Evolutionary conservation across 1,140 invertebrate species (phyloP).

Genomic region (Trichonephila clavata): DNA sequence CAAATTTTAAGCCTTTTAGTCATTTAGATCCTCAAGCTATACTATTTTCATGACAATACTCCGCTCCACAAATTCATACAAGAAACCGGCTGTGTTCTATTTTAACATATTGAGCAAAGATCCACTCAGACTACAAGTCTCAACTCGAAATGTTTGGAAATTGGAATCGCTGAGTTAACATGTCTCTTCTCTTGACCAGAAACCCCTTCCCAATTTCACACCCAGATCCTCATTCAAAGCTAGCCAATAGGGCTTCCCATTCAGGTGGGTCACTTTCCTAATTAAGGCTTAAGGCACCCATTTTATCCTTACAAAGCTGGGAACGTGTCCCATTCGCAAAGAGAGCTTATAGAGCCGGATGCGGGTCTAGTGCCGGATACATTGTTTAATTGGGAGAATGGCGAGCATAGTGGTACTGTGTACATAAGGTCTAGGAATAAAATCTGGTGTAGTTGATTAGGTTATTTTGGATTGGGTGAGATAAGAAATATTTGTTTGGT

Average conservation of each 20-base stretch:
- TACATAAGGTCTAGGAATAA: conserved; percentile 11
- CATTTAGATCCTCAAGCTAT: too few relatives aligned
- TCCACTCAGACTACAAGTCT: too few relatives aligned
- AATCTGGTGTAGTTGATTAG: not conserved
- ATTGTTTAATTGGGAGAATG: conserved; percentile 43
- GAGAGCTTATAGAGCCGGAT: conserved; percentile 42
- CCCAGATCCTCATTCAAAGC: conserved; percentile 38
- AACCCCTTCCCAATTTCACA: conserved; percentile 53
- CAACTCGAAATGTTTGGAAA: conserved; percentile 2
- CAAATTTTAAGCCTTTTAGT: too few relatives aligned
- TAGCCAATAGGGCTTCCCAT: conserved; percentile 26
- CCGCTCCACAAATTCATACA: too few relatives aligned
- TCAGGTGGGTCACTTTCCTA: conserved; percentile 52
- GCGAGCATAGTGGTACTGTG: not conserved
- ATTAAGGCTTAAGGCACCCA: conserved; percentile 56
- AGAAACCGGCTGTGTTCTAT: not conserved
- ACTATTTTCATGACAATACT: too few relatives aligned
- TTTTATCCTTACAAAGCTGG: conserved; percentile 21
- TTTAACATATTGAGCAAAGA: not conserved
- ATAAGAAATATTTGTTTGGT: not conserved
- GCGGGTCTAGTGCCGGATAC: conserved; percentile 33
- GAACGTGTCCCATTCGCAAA: conserved; percentile 45
- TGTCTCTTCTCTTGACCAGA: conserved; percentile 11
- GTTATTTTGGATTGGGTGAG: not conserved
- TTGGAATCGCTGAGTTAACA: conserved; percentile 29